Conservation (phyloP, 1,140 invertebrate species). For the Eueides isabella region DNA sequence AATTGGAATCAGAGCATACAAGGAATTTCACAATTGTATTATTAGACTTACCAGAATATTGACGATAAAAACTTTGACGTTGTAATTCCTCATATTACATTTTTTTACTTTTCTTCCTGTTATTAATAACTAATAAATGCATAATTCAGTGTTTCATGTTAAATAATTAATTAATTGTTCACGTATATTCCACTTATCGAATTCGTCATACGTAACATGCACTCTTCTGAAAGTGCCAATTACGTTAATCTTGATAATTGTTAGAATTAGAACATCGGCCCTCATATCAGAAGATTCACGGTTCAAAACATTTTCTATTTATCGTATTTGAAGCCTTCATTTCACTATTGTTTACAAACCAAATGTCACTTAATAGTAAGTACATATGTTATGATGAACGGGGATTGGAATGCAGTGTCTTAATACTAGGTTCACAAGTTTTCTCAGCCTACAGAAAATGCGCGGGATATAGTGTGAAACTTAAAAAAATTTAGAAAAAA, state of each 20-base stretch:
- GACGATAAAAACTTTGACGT: not conserved
- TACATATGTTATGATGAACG: too few species aligned
- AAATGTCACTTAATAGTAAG: too few species aligned
- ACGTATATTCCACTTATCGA: not conserved
- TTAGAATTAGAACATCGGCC: conserved; percentile 53
- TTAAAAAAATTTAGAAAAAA: too few species aligned
- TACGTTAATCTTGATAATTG: conserved; percentile 65
- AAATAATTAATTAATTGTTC: too few species aligned
- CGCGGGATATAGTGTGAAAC: too few species aligned
- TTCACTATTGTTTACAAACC: not conserved
- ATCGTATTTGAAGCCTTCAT: not conserved
- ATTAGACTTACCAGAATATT: not conserved
- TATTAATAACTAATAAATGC: too few species aligned
- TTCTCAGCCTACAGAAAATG: too few species aligned
- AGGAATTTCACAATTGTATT: not conserved
- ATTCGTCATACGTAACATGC: not conserved
- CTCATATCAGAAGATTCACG: conserved; percentile 68
- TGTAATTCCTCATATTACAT: too few species aligned
- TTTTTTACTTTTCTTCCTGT: too few species aligned
- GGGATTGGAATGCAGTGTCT: too few species aligned
- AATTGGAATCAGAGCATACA: not conserved
- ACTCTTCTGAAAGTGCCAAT: conserved; percentile 25
- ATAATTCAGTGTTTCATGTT: too few species aligned
- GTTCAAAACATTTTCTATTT: conserved; percentile 46
- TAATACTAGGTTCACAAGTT: too few species aligned